Base-by-base conservation (phyloP, 2,888 invertebrate genomes). In the Flexamia atlantica region DNA sequence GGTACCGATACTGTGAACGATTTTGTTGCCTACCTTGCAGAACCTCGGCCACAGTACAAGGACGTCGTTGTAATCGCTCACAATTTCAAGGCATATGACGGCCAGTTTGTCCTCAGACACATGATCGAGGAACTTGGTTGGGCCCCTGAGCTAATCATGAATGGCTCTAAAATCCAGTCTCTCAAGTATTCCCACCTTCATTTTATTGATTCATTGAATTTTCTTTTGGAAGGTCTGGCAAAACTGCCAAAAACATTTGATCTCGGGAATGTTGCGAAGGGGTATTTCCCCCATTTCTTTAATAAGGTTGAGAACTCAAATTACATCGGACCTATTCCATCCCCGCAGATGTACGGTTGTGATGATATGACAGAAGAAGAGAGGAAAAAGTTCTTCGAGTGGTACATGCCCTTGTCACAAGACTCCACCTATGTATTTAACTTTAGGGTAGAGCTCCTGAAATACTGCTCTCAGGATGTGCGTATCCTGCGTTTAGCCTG, bases 181-280 rank as follows among this genome's bases (percentile, higher is more conserved):
- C n/a, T 79, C 25, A 5, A 79, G 46, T 79, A 46, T 17, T 25
- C 46, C n/a, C 57, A 82, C 10, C 20, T 82, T 20, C 12, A 46
- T 25, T 64, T 68, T 14, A 68, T 82, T 1, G 82, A 82, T 64
- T 87, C 87, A 79, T 70, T 87, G 12, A 88, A 88, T 86, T 89
- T 88, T 84, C 87, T 89, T 46, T 88, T 87, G 9, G 88, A 88
- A 87, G 82, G 86, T 23, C 82, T 88, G 9, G 64, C 84, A 0
- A 83, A 83, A 42, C 40, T 89, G 12, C 87, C 88, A 1, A 88
- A 88, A 85, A 86, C 88, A 9, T 88, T 89, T 80, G 87, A 85
- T 30, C 83, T 89, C 3, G 84, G 74, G 7, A 84, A 74, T 4
- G 60, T 57, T 3, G 85, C 83, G 36, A 88, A 88, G 84, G 87